Evolutionary conservation across 2,113 vertebrate species (phyloP).

Genomic region (Hippocampus zosterae): DNA sequence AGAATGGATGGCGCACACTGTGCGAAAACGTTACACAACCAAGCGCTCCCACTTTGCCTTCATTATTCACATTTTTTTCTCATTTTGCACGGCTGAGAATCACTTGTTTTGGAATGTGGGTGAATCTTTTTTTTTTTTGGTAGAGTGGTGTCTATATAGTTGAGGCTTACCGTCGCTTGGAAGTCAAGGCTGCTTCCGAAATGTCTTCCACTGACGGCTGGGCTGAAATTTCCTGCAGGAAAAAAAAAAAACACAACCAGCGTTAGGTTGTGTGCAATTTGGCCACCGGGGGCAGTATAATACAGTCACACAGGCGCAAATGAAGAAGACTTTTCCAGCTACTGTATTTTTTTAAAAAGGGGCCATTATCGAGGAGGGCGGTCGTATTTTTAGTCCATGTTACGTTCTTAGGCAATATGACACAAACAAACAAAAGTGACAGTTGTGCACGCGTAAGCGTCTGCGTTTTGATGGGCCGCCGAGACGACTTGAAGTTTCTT

Average conservation of each 20-base stretch:
- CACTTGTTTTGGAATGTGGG: constrained; percentile 36
- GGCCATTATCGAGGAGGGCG: background rate
- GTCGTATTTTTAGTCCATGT: background rate
- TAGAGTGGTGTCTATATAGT: background rate
- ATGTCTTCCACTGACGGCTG: background rate
- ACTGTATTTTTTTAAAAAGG: background rate
- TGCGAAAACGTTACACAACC: constrained; percentile 32
- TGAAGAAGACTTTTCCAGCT: too few species aligned
- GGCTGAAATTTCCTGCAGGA: background rate
- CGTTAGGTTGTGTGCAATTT: background rate
- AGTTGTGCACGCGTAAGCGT: background rate
- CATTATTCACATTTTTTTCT: constrained; percentile 42
- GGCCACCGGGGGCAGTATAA: too few species aligned
- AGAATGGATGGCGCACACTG: constrained; percentile 50
- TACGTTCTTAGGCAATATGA: background rate
- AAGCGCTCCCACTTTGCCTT: constrained; percentile 19
- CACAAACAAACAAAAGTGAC: background rate
- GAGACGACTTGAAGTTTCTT: constrained; percentile 13
- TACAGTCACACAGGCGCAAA: too few species aligned
- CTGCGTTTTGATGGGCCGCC: constrained; percentile 4
- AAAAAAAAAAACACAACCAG: background rate
- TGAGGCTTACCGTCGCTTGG: background rate
- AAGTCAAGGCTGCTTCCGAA: background rate
- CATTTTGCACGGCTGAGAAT: constrained; percentile 32
- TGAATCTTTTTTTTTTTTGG: constrained; percentile 22